Base-by-base conservation (phyloP, 1,140 invertebrate genomes). In the Caenorhabditis remanei region DNA sequence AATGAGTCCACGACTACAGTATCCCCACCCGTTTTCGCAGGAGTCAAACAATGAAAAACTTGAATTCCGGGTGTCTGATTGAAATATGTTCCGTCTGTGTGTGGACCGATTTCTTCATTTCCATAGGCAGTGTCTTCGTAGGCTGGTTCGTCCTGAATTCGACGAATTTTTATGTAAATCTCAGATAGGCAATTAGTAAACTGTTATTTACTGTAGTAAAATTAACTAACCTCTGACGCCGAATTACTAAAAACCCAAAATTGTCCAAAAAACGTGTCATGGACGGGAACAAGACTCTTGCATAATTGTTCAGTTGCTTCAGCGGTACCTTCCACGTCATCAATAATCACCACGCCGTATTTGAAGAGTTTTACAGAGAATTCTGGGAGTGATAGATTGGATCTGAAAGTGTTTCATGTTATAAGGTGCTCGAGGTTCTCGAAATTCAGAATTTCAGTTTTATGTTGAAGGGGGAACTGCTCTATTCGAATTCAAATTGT, bases 61-160 rank as follows among this genome's bases (percentile, higher is more conserved):
- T 91, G 91, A 63, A 92, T 95, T 94, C 95, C 95, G 50, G 95
- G 94, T n/a, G 95, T 94, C 92, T 95, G 94, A 79, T 93, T 94
- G 83, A 95, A 95, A 90, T 96, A 96, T 0, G 95, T 95, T 67
- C 94, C 95, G 90, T 96, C 95, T 24, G 94, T 96, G 87, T 94
- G 94, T 41, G 94, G 93, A 40, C 92, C 93, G 9, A 94, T 89
- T 8, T 86, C 88, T 58, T 90, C 83, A 87, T 90, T 93, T 86
- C 94, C 94, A 89, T 96, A 96, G 0, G 95, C 95, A 0, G 95
- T 95, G 89, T 96, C 95, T 0, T 94, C 94, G 84, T 95, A 94
- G 4, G 83, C 55, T 5, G 40, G 46, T 16, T 84, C 56, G 40
- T 56, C 46, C 82, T 48, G 61, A 40, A 84, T 43, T 8, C 32